Percentiles rank a stretch among this genome's conserved stretches.
These are phyloP conservation scores for Daboia siamensis DNA, from an alignment of 2,113 vertebrate species.

Conservation along the genomic window DNA sequence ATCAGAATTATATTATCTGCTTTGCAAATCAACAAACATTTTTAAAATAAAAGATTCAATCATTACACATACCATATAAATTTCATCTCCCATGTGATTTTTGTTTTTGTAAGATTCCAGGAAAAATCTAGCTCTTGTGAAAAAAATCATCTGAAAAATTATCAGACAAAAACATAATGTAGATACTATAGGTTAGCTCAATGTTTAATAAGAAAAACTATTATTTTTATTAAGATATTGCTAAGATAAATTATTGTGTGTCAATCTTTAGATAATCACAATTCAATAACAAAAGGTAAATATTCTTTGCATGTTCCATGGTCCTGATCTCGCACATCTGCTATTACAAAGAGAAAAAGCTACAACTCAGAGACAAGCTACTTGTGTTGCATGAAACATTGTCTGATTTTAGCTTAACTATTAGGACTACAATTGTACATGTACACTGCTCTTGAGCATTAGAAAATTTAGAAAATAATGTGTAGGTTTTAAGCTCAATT, in stretches of 20 bases:
- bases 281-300: background rate
- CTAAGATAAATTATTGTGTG: background rate
- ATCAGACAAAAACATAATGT: background rate
- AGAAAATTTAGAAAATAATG: background rate
- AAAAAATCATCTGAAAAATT: background rate
- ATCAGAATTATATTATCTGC: conserved; percentile 51
- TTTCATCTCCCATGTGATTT: conserved; percentile 40
- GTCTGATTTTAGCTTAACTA: background rate
- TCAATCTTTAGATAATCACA: background rate
- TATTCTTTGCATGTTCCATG: background rate
- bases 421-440: background rate
- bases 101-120: conserved; percentile 16
- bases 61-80: conserved; percentile 27
- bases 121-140: conserved; percentile 28
- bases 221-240: background rate
- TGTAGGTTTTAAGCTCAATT: background rate
- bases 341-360: background rate
- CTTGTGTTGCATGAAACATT: background rate
- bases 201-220: background rate
- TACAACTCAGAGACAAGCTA: background rate
- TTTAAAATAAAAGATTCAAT: conserved; percentile 34
- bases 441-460: background rate
- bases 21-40: conserved; percentile 41
- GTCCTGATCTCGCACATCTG: background rate
- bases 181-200: background rate